Evolutionary conservation across 2,113 vertebrate genomes (phyloP), one percentile per base, ranked within the genome.

Genomic region (Sinocyclocheilus anophthalmus): DNA sequence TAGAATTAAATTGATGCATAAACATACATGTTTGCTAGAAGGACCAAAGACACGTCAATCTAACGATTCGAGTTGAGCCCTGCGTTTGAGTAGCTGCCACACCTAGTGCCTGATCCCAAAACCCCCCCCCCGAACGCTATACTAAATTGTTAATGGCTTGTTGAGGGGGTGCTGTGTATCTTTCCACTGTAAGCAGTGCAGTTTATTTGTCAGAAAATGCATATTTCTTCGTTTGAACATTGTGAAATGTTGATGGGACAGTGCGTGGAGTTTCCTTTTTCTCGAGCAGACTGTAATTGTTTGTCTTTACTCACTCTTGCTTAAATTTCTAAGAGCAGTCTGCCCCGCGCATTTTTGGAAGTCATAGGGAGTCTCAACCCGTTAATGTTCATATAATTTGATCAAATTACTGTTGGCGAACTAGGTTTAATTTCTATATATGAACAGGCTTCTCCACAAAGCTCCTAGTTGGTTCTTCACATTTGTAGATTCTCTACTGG

Each of bases 211-310:
- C 24, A 30, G n/a, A 76, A 50, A 55, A 1, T 77, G 26, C 26
- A 55, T 20, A 48, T 33, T 77, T 33, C 1, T 76, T 50, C 24
- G n/a, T 55, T 77, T 33, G 24, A 77, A 53, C n/a, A 53, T 26
- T 55, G 50, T 48, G 39, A n/a, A n/a, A n/a, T 24, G 42, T 42
- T 75, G 30, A 55, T 59, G 37, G 53, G 12, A 37, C 53, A 37
- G 24, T 37, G 76, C 76, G 53, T 39, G 76, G 30, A n/a, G n/a
- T n/a, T n/a, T n/a, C n/a, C n/a, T n/a, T 59, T 75, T 75, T 75
- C 22, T 75, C 4, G 72, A 75, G 72, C 42, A 75, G 72, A 24
- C 72, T 75, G 72, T 75, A 48, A 75, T 48, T 75, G 42, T 48
- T 55, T 48, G 67, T 20, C 16, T 55, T 79, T 37, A n/a, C 53